Base-by-base conservation (phyloP, 2,888 invertebrate species). In the Thymelicus sylvestris region DNA sequence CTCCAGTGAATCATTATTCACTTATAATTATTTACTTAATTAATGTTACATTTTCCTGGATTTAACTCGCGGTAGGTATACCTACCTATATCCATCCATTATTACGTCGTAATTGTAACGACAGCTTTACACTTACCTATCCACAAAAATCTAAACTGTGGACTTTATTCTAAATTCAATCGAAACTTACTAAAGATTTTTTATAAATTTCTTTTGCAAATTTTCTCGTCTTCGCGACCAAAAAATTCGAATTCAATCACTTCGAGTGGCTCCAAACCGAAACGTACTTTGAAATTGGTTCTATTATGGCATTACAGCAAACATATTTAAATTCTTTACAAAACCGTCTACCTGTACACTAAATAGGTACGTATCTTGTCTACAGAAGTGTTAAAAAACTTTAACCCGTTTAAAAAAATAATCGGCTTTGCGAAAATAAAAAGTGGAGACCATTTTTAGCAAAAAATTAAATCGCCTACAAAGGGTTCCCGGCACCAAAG, bases 351-450 rank as follows among this genome's bases (percentile, higher is more conserved):
- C 70, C 70, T 71, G 70, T 52, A 0, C 19, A 15, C 31, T 71
- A 71, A 72, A 65, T 19, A 19, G 19, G 5, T 47, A 41, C 73
- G 72, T 78, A 78, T 80, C 57, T 15, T 78, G 76, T 81, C 78
- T 74, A 66, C 75, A 80, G 63, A 79, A 81, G 77, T 68, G 67
- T 67, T 74, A 78, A 89, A 89, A 90, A 89, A 85, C 75, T 74
- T 65, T 84, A 88, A 89, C 85, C 88, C 85, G 78, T 83, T 87
- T 84, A 80, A 89, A 90, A 87, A 89, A 88, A 85, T 91, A 91
- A 92, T 91, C 92, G 85, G 88, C 90, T 92, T 91, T 87, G 87
- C 87, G 75, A 86, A 91, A 86, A 83, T 85, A 82, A 85, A 83
- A 83, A 75, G 68, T 67, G 72, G 68, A 73, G 74, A 77, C 74